phyloP scores from a whole-genome alignment of 1,140 invertebrate genomes.

The Nephotettix cincticeps region DNA sequence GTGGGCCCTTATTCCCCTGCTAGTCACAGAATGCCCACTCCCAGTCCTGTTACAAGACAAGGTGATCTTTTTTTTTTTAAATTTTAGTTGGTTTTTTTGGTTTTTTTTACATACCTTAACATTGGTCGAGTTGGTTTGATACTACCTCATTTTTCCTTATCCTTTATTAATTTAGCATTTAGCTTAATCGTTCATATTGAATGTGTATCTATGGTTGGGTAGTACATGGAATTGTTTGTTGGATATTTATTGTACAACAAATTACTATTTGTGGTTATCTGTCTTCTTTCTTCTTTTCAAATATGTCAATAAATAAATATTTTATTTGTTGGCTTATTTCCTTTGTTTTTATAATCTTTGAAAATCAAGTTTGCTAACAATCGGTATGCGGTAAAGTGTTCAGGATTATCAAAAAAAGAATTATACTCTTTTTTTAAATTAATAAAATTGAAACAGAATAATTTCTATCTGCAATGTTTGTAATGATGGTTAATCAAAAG shows the following conservation, averaged over 20 bases:
- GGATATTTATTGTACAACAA: not conserved
- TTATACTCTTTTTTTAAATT: no score
- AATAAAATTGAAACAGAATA: no score
- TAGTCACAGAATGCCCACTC: slow-evolving; percentile 47
- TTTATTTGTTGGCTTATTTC: not conserved
- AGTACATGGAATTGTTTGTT: not conserved
- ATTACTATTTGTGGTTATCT: not conserved
- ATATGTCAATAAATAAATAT: not conserved
- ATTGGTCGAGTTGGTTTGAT: slow-evolving; percentile 18
- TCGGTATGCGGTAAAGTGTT: no score
- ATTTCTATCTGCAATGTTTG: no score
- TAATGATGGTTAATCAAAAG: no score
- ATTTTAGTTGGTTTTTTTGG: slow-evolving; percentile 20
- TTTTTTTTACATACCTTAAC: slow-evolving; percentile 9
- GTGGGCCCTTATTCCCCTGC: slow-evolving; percentile 54
- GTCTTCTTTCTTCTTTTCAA: not conserved
- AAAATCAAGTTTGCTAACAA: no score
- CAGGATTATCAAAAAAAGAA: no score
- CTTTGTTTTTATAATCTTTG: not conserved
- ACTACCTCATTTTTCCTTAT: slow-evolving; percentile 2
- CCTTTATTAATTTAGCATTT: slow-evolving; percentile 11
- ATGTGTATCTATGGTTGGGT: slow-evolving; percentile 2
- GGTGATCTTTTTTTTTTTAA: slow-evolving; percentile 35
- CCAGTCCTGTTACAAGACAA: slow-evolving; percentile 42
- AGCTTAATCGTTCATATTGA: not conserved